phyloP scores from a whole-genome alignment of 2,113 vertebrate species.

The Neotragus moschatus region DNA sequence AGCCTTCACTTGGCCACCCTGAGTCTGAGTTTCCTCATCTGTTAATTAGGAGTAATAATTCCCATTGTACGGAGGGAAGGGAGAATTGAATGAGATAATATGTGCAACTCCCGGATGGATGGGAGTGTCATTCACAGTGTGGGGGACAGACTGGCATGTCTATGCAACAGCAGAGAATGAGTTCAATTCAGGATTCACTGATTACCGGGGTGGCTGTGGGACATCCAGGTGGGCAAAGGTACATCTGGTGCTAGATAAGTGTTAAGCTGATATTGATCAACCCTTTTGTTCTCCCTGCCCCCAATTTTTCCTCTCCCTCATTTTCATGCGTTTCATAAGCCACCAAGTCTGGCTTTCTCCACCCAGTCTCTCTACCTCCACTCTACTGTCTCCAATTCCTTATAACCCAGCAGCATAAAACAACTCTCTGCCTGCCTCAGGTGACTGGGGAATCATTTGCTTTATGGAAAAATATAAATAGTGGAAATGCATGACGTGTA shows the following conservation, averaged over 20 bases:
- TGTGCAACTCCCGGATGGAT: neutral
- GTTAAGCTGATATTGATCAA: neutral
- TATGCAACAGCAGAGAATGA: rapidly evolving
- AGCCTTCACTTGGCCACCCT: neutral
- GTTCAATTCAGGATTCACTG: neutral
- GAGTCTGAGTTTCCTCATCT: neutral
- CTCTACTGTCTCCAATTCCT: neutral
- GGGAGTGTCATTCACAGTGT: neutral
- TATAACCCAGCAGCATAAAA: neutral
- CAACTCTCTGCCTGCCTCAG: neutral
- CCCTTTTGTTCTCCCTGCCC: neutral
- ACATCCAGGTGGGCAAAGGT: neutral
- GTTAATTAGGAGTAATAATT: neutral
- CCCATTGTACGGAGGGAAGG: neutral
- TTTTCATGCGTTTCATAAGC: neutral
- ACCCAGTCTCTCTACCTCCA: neutral
- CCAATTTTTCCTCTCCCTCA: neutral
- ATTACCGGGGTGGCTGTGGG: neutral
- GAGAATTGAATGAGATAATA: neutral
- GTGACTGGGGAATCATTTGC: neutral
- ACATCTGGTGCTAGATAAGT: neutral
- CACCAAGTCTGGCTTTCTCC: neutral
- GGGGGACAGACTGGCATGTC: rapidly evolving
- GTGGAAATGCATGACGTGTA: neutral
- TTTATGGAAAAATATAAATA: neutral